Base-by-base conservation (phyloP, 2,888 invertebrate species). In the Pseudanteris insignis region DNA sequence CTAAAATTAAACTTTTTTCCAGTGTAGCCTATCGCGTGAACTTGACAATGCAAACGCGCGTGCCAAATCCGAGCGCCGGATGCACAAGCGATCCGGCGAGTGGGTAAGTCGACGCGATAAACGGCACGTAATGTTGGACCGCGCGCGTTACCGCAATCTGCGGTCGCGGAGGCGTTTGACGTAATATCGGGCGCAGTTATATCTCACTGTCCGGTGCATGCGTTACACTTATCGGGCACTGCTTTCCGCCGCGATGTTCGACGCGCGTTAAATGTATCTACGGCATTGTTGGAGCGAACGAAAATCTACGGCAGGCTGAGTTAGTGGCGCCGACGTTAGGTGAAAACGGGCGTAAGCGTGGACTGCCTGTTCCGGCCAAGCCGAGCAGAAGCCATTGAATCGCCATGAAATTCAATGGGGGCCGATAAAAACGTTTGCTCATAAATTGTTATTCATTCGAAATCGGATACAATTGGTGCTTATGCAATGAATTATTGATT, bases 211-310 rank as follows among this genome's bases (percentile, higher is more conserved):
- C 53, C 14, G 57, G 57, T 57, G 53, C 51, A 63, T 62, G 55
- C 55, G 61, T 62, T 62, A 57, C 46, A 62, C 51, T 62, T 62
- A 62, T 62, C 61, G 51, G 43, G 28, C 43, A 40, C 50, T 55
- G 44, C 50, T 61, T 40, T 55, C 38, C 13, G 10, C 29, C 44
- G 50, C 54, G 50, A 21, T 44, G 61, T 48, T 47, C 26, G 43
- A 54, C 46, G 28, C 40, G 54, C 54, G 48, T 44, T 41, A 50
- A 61, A 61, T 61, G 54, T n/a, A n/a, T n/a, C n/a, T n/a, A n/a
- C n/a, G n/a, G n/a, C n/a, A n/a, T 61, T 61, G 60, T 60, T 50
- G 29, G 10, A 2, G n/a, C 13, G 18, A 7, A 3, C 18, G 50
- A 43, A 48, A 54, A 41, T 36, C 2, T 8, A 10, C 13, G 6